phyloP scores from a whole-genome alignment of 2,888 invertebrate genomes.

The Sphaerophoria taeniata region DNA sequence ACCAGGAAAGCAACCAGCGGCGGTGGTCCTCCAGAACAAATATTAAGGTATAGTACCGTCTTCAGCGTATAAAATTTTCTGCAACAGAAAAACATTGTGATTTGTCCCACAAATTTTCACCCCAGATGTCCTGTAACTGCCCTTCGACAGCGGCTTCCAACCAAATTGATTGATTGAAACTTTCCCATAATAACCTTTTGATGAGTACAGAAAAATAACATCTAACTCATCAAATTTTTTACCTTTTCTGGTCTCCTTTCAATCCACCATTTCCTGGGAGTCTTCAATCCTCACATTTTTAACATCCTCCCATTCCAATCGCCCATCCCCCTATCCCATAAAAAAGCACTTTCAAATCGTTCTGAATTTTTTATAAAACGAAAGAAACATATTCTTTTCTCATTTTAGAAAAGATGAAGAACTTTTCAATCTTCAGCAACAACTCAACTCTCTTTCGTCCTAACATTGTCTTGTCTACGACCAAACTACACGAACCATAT shows the following conservation, averaged over 20 bases:
- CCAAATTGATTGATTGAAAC: too few relatives aligned
- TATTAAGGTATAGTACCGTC: too few relatives aligned
- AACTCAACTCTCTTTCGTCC: background rate
- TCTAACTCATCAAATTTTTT: too few relatives aligned
- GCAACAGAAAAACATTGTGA: too few relatives aligned
- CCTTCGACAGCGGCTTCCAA: too few relatives aligned
- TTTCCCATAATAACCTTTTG: too few relatives aligned
- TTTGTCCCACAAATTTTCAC: too few relatives aligned
- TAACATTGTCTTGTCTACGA: conserved; percentile 27
- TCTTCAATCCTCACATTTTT: background rate
- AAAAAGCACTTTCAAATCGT: conserved; percentile 55
- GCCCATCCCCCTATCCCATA: background rate
- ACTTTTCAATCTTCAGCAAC: conserved; percentile 53
- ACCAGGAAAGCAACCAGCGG: too few relatives aligned
- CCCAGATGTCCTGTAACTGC: too few relatives aligned
- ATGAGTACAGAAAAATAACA: too few relatives aligned
- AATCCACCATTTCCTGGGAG: conserved; percentile 6
- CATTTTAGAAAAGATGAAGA: conserved; percentile 38
- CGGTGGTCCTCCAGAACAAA: too few relatives aligned
- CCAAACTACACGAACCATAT: conserved; percentile 5
- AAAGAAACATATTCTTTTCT: conserved; percentile 61
- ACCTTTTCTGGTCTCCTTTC: background rate
- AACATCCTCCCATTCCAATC: background rate
- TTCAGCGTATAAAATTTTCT: too few relatives aligned
- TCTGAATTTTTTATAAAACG: conserved; percentile 61